Evolutionary conservation across 2,797 vertebrate genomes (phyloP), one percentile per base, ranked within the genome.

Genomic region (Delichon dasypus): DNA sequence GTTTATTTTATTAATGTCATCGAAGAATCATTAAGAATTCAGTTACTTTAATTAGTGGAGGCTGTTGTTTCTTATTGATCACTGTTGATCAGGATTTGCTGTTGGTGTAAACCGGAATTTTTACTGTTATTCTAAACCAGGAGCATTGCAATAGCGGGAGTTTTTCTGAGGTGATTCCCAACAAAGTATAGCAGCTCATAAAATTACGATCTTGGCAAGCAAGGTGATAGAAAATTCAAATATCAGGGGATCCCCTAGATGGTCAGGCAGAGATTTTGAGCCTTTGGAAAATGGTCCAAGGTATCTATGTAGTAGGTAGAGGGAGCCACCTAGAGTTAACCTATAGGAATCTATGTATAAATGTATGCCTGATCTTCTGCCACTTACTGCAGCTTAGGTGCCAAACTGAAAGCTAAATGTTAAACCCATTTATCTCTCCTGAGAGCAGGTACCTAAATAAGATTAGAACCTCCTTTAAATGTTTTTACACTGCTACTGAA

Each of bases 321-420:
- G 95, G 83, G 95, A 96, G 94, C 79, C 95, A 94, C 91, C 94
- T 95, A 96, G 85, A 93, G 94, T 93, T 94, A 96, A 66, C 65
- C 55, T 60, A 11, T 30, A 40, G 79, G 62, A 93, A 91, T 90
- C 58, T 81, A 6, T 6, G 5, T 34, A 7, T 14, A 87, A 77
- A 32, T 38, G 1, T 38, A 5, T 62, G 19, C 54, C 13, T 61
- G 38, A 65, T 36, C 42, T 67, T 42, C 45, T 86, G 58, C 64
- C 32, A 40, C 21, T 78, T 66, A 10, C 42, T 89, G 75, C 80
- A 40, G 21, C 72, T 85, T 58, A 68, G 47, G 47, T 85, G 40
- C 50, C 57, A 85, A 87, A 85, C 21, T 30, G 60, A 85, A 23
- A 58, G 40, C 36, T 77, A 36, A 70, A 72, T 4, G 2, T 68